Percentiles rank a stretch among this genome's conserved stretches.
These are phyloP conservation scores for Acleris laterana DNA, from an alignment of 2,888 invertebrate species.

Conservation along the genomic window DNA sequence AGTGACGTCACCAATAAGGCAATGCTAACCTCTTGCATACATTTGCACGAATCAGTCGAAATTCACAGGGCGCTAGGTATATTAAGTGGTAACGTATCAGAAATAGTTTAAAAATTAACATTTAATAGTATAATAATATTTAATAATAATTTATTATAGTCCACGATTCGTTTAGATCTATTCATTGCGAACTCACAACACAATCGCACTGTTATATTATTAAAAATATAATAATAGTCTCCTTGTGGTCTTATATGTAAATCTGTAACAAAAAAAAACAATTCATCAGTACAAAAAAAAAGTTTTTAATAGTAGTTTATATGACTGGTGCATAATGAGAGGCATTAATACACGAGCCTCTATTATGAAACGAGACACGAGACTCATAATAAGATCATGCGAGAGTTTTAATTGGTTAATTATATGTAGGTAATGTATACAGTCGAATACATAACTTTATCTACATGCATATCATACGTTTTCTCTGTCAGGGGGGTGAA, in stretches of 20 bases:
- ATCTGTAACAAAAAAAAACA: neutral
- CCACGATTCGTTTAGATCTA: slow-evolving; percentile 40
- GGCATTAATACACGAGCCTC: too few relatives aligned
- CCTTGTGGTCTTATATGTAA: slow-evolving; percentile 30
- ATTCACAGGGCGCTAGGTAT: slow-evolving; percentile 22
- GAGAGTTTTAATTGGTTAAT: too few relatives aligned
- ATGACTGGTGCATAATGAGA: too few relatives aligned
- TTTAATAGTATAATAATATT: slow-evolving; percentile 37
- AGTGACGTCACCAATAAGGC: slow-evolving; percentile 7
- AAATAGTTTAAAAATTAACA: slow-evolving; percentile 35
- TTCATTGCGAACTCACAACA: slow-evolving; percentile 28
- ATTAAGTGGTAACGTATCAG: slow-evolving; percentile 30
- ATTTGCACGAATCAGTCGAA: neutral
- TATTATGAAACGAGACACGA: too few relatives aligned
- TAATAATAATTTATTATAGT: slow-evolving; percentile 39
- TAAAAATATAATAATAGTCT: slow-evolving; percentile 37
- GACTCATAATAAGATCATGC: too few relatives aligned
- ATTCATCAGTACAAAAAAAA: too few relatives aligned
- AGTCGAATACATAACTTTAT: too few relatives aligned
- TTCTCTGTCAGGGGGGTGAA: too few relatives aligned
- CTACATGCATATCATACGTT: too few relatives aligned
- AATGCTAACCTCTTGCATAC: neutral
- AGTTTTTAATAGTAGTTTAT: too few relatives aligned
- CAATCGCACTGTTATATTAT: slow-evolving; percentile 31
- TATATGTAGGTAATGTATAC: too few relatives aligned